Percentiles rank a stretch among this genome's conserved stretches.
These are phyloP conservation scores for Oppia nitens DNA, from an alignment of 1,140 invertebrate genomes.

Conservation along the genomic window DNA sequence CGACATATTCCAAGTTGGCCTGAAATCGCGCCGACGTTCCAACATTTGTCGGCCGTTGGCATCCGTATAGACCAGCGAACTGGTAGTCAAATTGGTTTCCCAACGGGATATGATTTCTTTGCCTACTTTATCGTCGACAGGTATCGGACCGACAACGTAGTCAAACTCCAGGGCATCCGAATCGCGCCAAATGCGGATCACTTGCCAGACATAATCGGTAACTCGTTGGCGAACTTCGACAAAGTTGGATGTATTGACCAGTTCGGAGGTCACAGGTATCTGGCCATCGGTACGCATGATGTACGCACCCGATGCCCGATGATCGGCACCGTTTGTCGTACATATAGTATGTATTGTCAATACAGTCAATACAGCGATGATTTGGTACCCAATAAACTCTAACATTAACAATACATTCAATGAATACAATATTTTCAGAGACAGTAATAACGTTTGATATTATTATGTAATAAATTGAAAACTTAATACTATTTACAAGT, in stretches of 20 bases:
- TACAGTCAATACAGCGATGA: too few species aligned
- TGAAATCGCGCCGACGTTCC: constrained; percentile 46
- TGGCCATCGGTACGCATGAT: constrained; percentile 30
- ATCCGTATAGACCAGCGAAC: constrained; percentile 37
- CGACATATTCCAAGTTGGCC: constrained; percentile 51
- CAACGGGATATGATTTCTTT: constrained; percentile 36
- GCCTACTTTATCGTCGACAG: constrained; percentile 32
- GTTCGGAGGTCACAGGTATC: constrained; percentile 18
- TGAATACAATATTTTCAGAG: too few species aligned
- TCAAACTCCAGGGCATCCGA: constrained; percentile 55
- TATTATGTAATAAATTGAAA: too few species aligned
- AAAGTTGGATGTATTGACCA: constrained; percentile 53
- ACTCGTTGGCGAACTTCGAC: constrained; percentile 66
- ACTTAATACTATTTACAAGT: too few species aligned
- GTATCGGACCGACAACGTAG: constrained; percentile 85
- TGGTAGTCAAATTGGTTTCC: constrained; percentile 25
- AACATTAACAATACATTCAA: too few species aligned
- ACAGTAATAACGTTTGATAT: too few species aligned
- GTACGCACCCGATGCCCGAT: constrained; percentile 33
- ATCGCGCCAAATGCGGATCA: constrained; percentile 53
- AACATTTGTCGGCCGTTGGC: constrained; percentile 39
- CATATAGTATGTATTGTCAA: too few species aligned
- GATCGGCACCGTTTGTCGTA: too few species aligned
- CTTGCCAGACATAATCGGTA: constrained; percentile 59
- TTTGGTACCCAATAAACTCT: too few species aligned